Evolutionary conservation across 2,888 invertebrate genomes (phyloP).

Genomic region (Drosophila pseudotalamancana): DNA sequence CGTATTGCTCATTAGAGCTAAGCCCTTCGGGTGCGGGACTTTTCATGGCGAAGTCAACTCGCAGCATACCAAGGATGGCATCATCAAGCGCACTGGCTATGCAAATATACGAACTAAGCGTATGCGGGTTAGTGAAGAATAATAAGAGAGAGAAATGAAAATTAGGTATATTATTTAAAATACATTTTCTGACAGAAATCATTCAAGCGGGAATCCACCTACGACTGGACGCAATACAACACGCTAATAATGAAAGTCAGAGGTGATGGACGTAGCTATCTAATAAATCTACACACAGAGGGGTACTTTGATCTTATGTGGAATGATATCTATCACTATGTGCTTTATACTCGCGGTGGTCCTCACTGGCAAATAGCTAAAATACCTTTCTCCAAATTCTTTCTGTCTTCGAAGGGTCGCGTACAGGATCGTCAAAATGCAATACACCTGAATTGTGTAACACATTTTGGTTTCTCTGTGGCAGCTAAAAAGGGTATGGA

Average conservation of each 20-base stretch:
- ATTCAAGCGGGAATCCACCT: conserved; percentile 89
- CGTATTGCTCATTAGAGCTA: conserved; percentile 87
- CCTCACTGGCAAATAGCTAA: conserved; percentile 98
- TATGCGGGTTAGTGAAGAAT: conserved; percentile 86
- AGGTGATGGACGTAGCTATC: conserved; percentile 97
- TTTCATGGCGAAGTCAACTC: conserved; percentile 90
- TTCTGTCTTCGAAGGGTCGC: conserved; percentile 91
- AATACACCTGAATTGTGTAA: conserved; percentile 87
- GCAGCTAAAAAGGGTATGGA: conserved; percentile 89
- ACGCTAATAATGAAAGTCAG: conserved; percentile 90
- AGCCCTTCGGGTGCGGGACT: conserved; percentile 89
- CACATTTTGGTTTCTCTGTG: conserved; percentile 92
- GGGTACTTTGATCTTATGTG: conserved; percentile 93
- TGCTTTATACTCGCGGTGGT: conserved; percentile 96
- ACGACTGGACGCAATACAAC: conserved; percentile 92
- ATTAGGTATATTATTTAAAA: not conserved
- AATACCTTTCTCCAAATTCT: conserved; percentile 98
- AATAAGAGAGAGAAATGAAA: not conserved
- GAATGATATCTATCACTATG: conserved; percentile 94
- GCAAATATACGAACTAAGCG: conserved; percentile 90
- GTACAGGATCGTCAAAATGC: conserved; percentile 92
- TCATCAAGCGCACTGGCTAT: conserved; percentile 91
- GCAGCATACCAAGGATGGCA: conserved; percentile 92
- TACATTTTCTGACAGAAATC: conserved; percentile 87
- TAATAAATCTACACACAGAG: conserved; percentile 91